Percentiles rank a stretch among this genome's conserved stretches.
Conservation (phyloP, 2,797 vertebrate species). For the Myiothlypis coronata region DNA sequence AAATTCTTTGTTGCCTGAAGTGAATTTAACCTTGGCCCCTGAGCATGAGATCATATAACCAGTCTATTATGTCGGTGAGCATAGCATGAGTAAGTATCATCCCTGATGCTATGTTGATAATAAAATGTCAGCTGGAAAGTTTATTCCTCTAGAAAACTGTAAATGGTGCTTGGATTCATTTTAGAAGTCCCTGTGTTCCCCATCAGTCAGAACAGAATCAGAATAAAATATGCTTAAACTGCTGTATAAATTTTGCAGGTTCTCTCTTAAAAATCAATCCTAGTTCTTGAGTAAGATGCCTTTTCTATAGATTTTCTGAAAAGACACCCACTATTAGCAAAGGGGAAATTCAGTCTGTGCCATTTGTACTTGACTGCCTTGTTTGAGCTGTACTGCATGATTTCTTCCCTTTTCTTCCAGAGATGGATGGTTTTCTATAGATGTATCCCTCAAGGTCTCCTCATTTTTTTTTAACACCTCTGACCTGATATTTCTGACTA, state of each 20-base stretch:
- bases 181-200: neutral
- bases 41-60: neutral
- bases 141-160: neutral
- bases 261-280: neutral
- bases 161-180: neutral
- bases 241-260: neutral
- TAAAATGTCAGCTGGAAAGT: neutral
- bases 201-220: neutral
- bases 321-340: neutral
- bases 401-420: neutral
- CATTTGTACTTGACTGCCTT: fast-evolving
- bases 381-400: neutral
- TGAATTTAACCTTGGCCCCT: neutral
- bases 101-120: neutral
- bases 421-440: neutral
- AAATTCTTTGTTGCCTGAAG: neutral
- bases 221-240: neutral
- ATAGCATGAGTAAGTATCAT: neutral
- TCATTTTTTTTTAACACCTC: neutral
- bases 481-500: neutral
- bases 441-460: neutral
- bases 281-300: neutral
- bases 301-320: neutral
- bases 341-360: neutral
- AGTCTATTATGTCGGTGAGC: neutral